Evolutionary conservation across 2,888 invertebrate genomes (phyloP).

Genomic region (Lymantria monacha): DNA sequence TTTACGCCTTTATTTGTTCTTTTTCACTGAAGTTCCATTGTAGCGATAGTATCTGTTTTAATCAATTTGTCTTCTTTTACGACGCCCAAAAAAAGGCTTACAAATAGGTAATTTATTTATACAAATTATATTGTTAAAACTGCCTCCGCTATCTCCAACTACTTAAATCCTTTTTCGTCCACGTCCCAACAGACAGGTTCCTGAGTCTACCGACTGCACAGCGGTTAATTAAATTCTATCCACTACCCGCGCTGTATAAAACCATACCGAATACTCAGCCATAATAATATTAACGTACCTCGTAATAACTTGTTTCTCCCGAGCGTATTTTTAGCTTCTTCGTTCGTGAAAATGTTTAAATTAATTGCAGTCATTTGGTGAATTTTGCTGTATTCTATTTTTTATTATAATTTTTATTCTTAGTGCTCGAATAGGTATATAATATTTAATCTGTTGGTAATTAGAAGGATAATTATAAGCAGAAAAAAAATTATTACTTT

Average conservation of each 20-base stretch:
- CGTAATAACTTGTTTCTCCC: conserved; percentile 32
- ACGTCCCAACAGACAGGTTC: conserved; percentile 57
- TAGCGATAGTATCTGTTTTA: too few relatives aligned
- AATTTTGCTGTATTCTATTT: neutral
- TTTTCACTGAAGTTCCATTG: too few relatives aligned
- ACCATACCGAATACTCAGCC: conserved; percentile 55
- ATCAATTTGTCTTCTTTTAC: too few relatives aligned
- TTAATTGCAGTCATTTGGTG: neutral
- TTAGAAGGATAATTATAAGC: too few relatives aligned
- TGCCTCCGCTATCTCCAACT: conserved; percentile 11
- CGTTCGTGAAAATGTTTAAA: conserved; percentile 5
- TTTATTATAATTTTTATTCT: too few relatives aligned
- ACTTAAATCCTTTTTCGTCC: conserved; percentile 20
- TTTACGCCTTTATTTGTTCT: too few relatives aligned
- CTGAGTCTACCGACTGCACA: conserved; percentile 54
- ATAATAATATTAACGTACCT: conserved; percentile 52
- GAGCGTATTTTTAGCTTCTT: conserved; percentile 12
- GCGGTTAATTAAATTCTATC: conserved; percentile 73
- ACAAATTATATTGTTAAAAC: neutral
- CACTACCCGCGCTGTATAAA: conserved; percentile 55
- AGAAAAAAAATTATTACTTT: too few relatives aligned
- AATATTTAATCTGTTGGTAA: too few relatives aligned
- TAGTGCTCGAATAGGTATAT: too few relatives aligned
- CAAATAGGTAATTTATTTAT: too few relatives aligned
- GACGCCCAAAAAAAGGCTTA: too few relatives aligned